Base-by-base conservation (phyloP, 1,140 invertebrate species). In the Cydia strobilella region DNA sequence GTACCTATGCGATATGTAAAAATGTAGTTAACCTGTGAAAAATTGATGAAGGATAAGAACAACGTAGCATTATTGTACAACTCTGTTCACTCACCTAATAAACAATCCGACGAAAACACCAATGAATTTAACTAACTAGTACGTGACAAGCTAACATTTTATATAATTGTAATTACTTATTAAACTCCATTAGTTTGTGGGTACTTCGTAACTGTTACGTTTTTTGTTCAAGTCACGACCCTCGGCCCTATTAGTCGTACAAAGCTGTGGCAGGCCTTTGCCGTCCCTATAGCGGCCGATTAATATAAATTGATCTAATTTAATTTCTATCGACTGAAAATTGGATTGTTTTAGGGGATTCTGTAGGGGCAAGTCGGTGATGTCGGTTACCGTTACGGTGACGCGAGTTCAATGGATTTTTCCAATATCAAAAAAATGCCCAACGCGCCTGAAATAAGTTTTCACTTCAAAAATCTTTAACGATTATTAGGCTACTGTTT, bases 281-380 rank as follows among this genome's bases (percentile, higher is more conserved):
- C 13, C 63, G 25, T 66, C 27, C 27, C 63, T 31, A 35, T 66
- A 35, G 63, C 27, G 27, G 35, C 63, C 63, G 15, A 66, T 66
- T 66, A 31, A 66, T 35, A 66, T 31, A 66, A 66, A 66, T 66
- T 66, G 63, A 66, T 66, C 63, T 66, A 66, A 66, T 66, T 66
- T 66, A 66, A 66, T 27, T 66, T 31, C 27, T 66, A 66, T 66
- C 25, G 27, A 0, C 23, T 27, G 15, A 27, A 35, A 66, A 66
- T 15, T 66, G 63, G 27, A 15, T 27, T 63, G 62, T 27, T 63
- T 23, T 12, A 51, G 48, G 48, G 48, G n/a, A 4, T 42, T 42
- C 13, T 1, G 39, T 42, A n/a, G 9, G 35, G 9, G 39, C 39
- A 42, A 13, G 10, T n/a, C n/a, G n/a, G n/a, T n/a, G n/a, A n/a